Evolutionary conservation across 2,113 vertebrate species (phyloP), one percentile per base, ranked within the genome.

Genomic region (Varanus salvator): DNA sequence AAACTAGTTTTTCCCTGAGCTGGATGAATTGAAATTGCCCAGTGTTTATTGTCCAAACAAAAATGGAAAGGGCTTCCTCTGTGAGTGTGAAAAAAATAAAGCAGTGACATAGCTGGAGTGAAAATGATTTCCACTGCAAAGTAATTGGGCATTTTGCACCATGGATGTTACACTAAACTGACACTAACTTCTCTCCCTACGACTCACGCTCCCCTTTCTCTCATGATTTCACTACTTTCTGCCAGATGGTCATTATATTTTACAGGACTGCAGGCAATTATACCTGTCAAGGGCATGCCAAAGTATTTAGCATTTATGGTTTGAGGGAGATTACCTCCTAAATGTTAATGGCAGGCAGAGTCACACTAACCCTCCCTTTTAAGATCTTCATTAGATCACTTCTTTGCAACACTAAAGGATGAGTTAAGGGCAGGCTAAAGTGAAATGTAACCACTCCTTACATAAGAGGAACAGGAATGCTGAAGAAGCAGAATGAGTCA

Each of bases 191-290:
- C 71, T n/a, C 71, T 78, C 87, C n/a, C 1, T 88, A 71, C 86
- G 80, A 80, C 29, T 87, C 84, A 90, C 92, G 89, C 48, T 85
- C 21, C 54, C n/a, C n/a, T 60, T 86, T 48, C 14, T 87, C 92
- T 86, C 87, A 87, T 74, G 78, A 31, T 0, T 0, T 84, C 91
- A 85, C 8, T 50, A 12, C 87, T 88, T 93, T 95, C 87, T 95
- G 87, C 95, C 97, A 96, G 94, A 93, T 93, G 94, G 90, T 87
- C 90, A 54, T 84, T 85, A 90, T 25, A 69, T 94, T 95, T 96
- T 94, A 94, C 74, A 87, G 91, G 94, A 15, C 92, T 93, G 85
- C 75, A 93, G 95, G 87, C 92, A 89, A 93, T 95, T 94, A 94
- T 11, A 90, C 31, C 88, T 94, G 94, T 93, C 93, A 91, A 89